Evolutionary conservation across 2,888 invertebrate genomes (phyloP), one percentile per base, ranked within the genome.

Genomic region (Caenorhabditis parvicauda): DNA sequence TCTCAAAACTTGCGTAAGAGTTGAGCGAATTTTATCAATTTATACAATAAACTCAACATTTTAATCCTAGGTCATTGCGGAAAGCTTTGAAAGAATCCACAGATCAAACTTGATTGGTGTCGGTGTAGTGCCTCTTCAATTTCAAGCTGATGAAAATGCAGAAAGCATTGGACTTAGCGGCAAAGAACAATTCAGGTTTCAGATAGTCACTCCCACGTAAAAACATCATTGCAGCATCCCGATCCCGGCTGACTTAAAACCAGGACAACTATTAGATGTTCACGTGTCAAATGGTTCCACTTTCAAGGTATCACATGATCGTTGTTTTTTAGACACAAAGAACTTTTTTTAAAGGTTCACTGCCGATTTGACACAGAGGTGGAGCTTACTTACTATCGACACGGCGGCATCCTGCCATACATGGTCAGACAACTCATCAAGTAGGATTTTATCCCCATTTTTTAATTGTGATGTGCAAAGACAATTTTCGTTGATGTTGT

Each of bases 381-480:
- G 1, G 96, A 98, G 81, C 84, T 98, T 37, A 88, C 90, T 0
- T 98, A 96, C 84, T 94, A 88, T 84, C 87, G 86, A 71, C 87
- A 98, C 77, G 95, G 95, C 4, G 96, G 96, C 1, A 95, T 98
- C 75, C 87, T 98, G 37, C 93, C 96, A 83, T 98, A 94, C 82
- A 95, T 98, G 95, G 89, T 98, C 57, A 87, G 96, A 59, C 90
- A 82, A 67, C 77, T 82, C 43, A 70, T 70, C 47, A 60, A 67
- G 49, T 67, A 62, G n/a, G n/a, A n/a, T n/a, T n/a, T n/a, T n/a
- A n/a, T n/a, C n/a, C n/a, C n/a, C n/a, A n/a, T n/a, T n/a, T n/a
- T n/a, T n/a, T n/a, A n/a, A n/a, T n/a, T n/a, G n/a, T n/a, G n/a
- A n/a, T n/a, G n/a, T n/a, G n/a, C n/a, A n/a, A n/a, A n/a, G n/a